phyloP scores from a whole-genome alignment of 2,113 vertebrate species.

The Aspidoscelis tigris region DNA sequence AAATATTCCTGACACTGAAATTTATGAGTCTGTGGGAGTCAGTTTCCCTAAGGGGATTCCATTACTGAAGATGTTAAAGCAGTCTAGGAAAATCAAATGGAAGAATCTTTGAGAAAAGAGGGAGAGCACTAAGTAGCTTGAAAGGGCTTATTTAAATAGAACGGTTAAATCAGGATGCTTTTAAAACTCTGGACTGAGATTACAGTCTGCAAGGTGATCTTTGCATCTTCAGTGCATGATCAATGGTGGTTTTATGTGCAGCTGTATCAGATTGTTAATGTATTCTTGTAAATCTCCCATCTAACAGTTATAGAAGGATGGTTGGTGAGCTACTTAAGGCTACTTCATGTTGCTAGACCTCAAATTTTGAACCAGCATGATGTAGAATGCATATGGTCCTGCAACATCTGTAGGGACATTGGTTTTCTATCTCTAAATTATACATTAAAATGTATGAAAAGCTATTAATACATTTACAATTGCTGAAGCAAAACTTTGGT shows the following conservation, averaged over 20 bases:
- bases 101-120: conserved; percentile 2
- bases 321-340: neutral
- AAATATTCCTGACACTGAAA: conserved; percentile 42
- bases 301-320: neutral
- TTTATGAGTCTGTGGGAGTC: conserved; percentile 35
- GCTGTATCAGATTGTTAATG: neutral
- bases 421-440: too few species aligned
- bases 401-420: too few species aligned
- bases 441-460: too few species aligned
- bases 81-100: neutral
- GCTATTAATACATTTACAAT: too few species aligned
- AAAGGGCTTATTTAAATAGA: conserved; percentile 45
- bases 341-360: too few species aligned
- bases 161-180: conserved; percentile 47
- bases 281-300: neutral
- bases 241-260: neutral
- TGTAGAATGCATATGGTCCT: too few species aligned
- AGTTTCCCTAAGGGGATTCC: conserved; percentile 33
- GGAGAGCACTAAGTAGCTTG: conserved; percentile 41
- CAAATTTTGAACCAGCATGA: neutral
- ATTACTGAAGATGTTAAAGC: conserved; percentile 40
- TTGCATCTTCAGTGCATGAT: neutral
- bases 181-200: conserved; percentile 9
- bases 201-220: neutral
- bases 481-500: too few species aligned